A percentile compares a stretch with the other conserved stretches of the same genome.
phyloP scores from a whole-genome alignment of 1,140 invertebrate genomes.

The Eurosta solidaginis region DNA sequence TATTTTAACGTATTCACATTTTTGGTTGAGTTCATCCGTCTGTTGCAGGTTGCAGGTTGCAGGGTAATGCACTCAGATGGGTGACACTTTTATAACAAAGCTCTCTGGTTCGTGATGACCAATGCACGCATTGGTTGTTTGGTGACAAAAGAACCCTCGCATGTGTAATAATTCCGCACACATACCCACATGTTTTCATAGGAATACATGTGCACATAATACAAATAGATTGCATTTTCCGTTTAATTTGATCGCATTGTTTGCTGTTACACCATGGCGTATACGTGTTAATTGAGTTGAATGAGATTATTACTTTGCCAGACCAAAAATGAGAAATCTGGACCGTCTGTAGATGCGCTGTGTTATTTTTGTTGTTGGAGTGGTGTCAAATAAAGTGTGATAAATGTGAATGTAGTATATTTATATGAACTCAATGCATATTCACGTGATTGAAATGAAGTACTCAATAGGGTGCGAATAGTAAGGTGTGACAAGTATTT shows the following conservation, averaged over 20 bases:
- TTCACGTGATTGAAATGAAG: too few relatives aligned
- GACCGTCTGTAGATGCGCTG: neutral
- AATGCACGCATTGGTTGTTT: neutral
- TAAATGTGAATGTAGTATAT: too few relatives aligned
- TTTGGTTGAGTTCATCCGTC: neutral
- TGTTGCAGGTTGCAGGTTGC: neutral
- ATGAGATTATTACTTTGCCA: neutral
- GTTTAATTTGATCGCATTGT: neutral
- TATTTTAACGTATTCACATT: neutral
- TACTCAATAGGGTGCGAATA: too few relatives aligned
- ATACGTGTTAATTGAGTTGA: conserved; percentile 16
- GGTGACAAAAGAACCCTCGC: neutral
- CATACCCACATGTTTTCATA: neutral
- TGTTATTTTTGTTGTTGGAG: neutral
- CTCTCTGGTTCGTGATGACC: neutral
- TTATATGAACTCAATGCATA: too few relatives aligned
- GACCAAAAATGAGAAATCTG: neutral
- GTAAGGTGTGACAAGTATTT: too few relatives aligned
- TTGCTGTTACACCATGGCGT: neutral
- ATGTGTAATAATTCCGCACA: neutral
- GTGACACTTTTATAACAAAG: neutral
- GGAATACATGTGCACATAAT: too few relatives aligned
- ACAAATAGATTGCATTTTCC: conserved; percentile 1
- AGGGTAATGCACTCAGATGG: neutral
- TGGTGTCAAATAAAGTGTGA: too few relatives aligned